phyloP scores from a whole-genome alignment of 2,888 invertebrate species.

The Onchidella celtica region DNA sequence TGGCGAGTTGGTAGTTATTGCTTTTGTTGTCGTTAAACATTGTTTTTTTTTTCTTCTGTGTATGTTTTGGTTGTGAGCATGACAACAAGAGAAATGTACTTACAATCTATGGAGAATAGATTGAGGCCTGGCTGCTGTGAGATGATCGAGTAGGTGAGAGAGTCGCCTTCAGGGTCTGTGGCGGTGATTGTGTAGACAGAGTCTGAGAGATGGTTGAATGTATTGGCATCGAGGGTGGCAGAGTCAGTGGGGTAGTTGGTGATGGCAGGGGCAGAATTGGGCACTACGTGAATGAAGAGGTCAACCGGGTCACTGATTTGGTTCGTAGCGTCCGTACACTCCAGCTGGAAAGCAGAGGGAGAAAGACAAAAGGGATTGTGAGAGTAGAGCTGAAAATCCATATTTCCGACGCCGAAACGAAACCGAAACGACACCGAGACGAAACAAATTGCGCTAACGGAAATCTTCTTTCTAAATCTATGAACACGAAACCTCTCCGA shows the following conservation, averaged over 20 bases:
- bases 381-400: no score
- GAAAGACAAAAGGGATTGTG: no score
- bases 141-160: constrained; percentile 7
- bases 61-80: no score
- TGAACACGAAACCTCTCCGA: no score
- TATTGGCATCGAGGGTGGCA: not conserved
- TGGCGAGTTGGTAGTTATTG: no score
- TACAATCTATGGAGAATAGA: constrained; percentile 17
- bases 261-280: constrained; percentile 6
- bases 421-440: no score
- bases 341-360: not conserved
- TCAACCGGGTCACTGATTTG: not conserved
- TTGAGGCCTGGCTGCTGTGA: constrained; percentile 14
- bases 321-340: not conserved
- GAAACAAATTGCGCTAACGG: no score
- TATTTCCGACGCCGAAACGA: no score
- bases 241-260: not conserved
- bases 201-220: not conserved
- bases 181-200: not conserved
- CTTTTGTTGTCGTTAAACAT: no score
- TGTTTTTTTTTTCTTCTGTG: no score
- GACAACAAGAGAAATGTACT: no score
- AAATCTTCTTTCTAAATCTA: no score
- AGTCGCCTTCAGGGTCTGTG: constrained; percentile 10
- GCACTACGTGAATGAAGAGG: constrained; percentile 16